A percentile compares a stretch with the other conserved stretches of the same genome.
phyloP scores from a whole-genome alignment of 2,113 vertebrate genomes.

The Pollimyrus isidori region DNA sequence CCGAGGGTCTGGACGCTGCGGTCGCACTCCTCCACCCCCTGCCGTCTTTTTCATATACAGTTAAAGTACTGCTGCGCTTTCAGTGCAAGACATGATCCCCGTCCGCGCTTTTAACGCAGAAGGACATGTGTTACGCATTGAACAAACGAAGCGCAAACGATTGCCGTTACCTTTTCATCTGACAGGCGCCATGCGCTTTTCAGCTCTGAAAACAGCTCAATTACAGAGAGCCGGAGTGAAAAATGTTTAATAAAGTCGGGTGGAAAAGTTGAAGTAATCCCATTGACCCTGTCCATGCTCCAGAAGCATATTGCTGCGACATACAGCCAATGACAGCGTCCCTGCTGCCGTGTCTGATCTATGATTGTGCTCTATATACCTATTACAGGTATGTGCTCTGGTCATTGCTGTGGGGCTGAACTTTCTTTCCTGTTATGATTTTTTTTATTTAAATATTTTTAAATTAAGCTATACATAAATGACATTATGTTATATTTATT shows the following conservation, averaged over 20 bases:
- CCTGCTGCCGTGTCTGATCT: not conserved
- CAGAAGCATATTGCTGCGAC: not conserved
- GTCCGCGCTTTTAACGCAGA: not conserved
- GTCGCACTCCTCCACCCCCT: not conserved
- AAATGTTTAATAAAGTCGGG: not conserved
- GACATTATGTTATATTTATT: conserved; percentile 2
- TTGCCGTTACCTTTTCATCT: conserved; percentile 30
- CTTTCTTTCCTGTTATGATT: not conserved
- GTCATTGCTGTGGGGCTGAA: not conserved
- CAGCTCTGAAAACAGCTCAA: conserved; percentile 35
- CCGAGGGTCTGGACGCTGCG: not conserved
- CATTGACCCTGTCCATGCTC: not conserved
- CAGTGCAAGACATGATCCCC: not conserved
- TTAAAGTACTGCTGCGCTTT: not conserved
- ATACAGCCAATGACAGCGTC: not conserved
- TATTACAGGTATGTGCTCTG: not conserved
- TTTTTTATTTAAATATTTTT: not conserved
- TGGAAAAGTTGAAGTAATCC: conserved; percentile 1
- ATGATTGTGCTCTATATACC: not conserved
- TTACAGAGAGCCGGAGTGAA: conserved; percentile 12
- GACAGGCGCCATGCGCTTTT: conserved; percentile 29
- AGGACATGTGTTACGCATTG: conserved; percentile 29
- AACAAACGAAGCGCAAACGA: conserved; percentile 30
- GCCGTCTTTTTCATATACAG: not conserved
- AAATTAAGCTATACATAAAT: conserved; percentile 1